Conservation (phyloP, 2,888 invertebrate genomes). For the Synanthedon myopaeformis region DNA sequence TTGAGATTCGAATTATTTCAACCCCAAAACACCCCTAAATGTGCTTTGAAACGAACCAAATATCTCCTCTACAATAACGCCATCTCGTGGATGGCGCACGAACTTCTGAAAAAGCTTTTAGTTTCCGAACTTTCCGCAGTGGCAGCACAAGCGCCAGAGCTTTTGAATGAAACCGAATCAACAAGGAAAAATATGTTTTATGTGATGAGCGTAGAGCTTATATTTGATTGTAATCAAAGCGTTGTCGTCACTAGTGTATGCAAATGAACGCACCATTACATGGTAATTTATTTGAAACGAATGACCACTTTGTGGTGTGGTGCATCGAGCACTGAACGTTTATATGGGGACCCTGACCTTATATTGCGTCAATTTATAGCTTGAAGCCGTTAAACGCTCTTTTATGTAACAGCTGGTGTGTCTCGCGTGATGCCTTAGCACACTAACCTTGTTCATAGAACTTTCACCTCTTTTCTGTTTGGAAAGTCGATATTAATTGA, state of each 20-base stretch:
- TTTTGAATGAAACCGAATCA: constrained; percentile 53
- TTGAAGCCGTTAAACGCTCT: constrained; percentile 53
- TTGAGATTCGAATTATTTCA: constrained; percentile 22
- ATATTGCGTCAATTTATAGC: constrained; percentile 67
- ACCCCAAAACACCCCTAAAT: constrained; percentile 26
- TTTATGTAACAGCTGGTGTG: constrained; percentile 64
- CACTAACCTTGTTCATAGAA: constrained; percentile 45
- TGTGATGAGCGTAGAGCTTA: constrained; percentile 22
- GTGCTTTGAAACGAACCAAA: constrained; percentile 18
- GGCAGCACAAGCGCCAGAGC: constrained; percentile 37
- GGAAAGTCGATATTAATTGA: no score
- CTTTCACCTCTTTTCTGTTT: constrained; percentile 35
- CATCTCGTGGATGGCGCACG: constrained; percentile 50
- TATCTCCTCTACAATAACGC: constrained; percentile 28
- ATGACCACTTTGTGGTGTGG: constrained; percentile 69
- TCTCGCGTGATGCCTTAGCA: constrained; percentile 44
- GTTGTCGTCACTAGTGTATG: constrained; percentile 50
- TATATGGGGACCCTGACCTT: constrained; percentile 69
- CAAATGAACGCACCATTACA: constrained; percentile 69
- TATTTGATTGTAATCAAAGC: constrained; percentile 23
- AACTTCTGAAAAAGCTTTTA: constrained; percentile 45
- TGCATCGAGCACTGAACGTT: constrained; percentile 64
- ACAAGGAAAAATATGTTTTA: constrained; percentile 24
- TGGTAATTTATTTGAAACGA: constrained; percentile 71
- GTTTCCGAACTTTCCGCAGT: constrained; percentile 39